A percentile compares a stretch with the other conserved stretches of the same genome.
These are phyloP conservation scores for Nothura maculosa DNA, from an alignment of 2,797 vertebrate genomes.

Conservation along the genomic window DNA sequence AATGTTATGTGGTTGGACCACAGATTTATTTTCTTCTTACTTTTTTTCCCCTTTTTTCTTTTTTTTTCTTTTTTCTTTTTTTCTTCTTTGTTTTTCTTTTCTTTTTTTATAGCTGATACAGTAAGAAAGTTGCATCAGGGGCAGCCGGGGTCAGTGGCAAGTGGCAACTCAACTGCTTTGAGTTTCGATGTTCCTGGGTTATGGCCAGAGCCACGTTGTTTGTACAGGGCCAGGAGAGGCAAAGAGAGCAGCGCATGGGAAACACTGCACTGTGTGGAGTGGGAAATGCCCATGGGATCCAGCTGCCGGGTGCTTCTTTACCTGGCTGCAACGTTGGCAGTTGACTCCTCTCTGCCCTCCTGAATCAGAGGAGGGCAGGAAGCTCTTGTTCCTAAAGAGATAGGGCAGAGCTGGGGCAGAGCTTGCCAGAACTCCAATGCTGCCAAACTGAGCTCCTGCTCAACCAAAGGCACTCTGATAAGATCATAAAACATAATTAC, in stretches of 20 bases:
- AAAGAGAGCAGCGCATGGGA: neutral
- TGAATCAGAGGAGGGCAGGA: neutral
- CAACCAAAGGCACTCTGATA: neutral
- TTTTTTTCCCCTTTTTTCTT: neutral
- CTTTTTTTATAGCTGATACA: neutral
- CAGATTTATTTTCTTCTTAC: no score
- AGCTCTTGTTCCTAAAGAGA: neutral
- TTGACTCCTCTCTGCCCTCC: neutral
- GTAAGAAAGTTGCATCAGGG: neutral
- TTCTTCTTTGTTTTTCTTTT: no score
- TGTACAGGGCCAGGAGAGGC: neutral
- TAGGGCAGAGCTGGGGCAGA: neutral
- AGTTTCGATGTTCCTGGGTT: neutral
- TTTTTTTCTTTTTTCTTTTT: no score
- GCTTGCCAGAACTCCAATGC: neutral
- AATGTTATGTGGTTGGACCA: neutral
- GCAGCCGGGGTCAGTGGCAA: no score
- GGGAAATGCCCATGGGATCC: neutral
- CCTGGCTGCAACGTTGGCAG: neutral
- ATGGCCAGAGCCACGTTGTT: accelerated
- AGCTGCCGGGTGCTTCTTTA: neutral
- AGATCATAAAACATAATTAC: no score
- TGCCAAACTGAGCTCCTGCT: neutral
- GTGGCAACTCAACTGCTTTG: no score
- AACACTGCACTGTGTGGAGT: neutral